These are phyloP conservation scores for Dorcus parallelipipedus DNA, from an alignment of 2,888 invertebrate species.

Conservation along the genomic window DNA sequence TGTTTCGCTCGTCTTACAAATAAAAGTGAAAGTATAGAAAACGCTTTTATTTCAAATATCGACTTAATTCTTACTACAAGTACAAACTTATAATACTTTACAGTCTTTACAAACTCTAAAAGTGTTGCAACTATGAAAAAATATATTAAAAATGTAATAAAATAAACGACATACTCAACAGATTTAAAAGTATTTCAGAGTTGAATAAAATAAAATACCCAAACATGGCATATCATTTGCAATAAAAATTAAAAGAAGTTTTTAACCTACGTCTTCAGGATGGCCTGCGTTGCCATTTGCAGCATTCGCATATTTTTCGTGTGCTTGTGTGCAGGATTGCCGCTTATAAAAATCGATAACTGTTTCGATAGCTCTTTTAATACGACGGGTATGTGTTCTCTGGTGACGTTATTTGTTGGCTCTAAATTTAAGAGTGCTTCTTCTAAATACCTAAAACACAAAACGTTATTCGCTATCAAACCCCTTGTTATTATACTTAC, in stretches of 20 bases:
- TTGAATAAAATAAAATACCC: conserved; percentile 3
- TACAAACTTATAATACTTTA: conserved; percentile 11
- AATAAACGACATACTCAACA: conserved; percentile 11
- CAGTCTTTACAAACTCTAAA: conserved; percentile 15
- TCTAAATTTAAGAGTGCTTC: conserved; percentile 84
- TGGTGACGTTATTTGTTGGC: conserved; percentile 69
- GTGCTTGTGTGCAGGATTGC: conserved; percentile 65
- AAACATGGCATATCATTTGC: background rate
- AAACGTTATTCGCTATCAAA: conserved; percentile 24
- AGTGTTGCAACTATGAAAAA: background rate
- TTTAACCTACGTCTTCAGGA: conserved; percentile 11
- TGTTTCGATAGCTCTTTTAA: conserved; percentile 73
- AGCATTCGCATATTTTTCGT: conserved; percentile 66
- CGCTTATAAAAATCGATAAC: conserved; percentile 64
- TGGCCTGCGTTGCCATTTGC: conserved; percentile 62
- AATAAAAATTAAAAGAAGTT: background rate
- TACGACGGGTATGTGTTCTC: conserved; percentile 79
- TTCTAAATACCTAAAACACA: conserved; percentile 69
- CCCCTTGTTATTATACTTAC: conserved; percentile 48
- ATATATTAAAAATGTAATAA: conserved; percentile 1
- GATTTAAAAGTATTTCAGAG: conserved; percentile 4
- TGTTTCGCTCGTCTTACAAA: background rate
- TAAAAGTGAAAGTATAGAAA: conserved; percentile 15
- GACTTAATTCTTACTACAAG: conserved; percentile 1
- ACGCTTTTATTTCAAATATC: conserved; percentile 5